Percentiles rank a stretch among this genome's conserved stretches.
Conservation (phyloP, 2,113 vertebrate genomes). For the Ia io region DNA sequence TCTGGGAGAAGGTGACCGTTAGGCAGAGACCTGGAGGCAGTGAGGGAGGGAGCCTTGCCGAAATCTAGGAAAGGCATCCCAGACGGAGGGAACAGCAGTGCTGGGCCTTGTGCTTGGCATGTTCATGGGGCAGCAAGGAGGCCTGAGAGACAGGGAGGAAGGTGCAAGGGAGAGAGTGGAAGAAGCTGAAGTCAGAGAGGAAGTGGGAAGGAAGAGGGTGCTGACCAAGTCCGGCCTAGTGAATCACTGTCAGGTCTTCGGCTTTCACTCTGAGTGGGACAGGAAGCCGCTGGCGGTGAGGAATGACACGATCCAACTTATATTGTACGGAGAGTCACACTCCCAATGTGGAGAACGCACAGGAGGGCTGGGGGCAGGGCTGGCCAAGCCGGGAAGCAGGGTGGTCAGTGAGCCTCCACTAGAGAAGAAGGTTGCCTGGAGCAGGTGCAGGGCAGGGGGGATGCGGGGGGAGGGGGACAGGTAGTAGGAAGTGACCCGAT, state of each 20-base stretch:
- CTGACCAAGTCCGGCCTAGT: not conserved
- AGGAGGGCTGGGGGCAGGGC: not conserved
- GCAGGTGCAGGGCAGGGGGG: no score
- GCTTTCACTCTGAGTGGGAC: not conserved
- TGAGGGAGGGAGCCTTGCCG: not conserved
- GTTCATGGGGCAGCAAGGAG: not conserved
- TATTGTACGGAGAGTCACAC: not conserved
- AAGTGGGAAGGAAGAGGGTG: no score
- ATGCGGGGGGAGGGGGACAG: no score
- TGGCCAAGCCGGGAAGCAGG: not conserved
- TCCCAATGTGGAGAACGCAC: not conserved
- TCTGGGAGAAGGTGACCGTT: accelerated
- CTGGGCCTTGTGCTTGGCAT: not conserved
- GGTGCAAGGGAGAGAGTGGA: not conserved
- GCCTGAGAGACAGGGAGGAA: not conserved
- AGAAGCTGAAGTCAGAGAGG: not conserved
- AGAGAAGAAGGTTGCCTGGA: not conserved
- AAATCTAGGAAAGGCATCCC: not conserved
- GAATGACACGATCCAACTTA: not conserved
- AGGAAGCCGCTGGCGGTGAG: not conserved
- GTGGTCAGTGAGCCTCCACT: accelerated
- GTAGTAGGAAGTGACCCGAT: not conserved
- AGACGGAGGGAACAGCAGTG: not conserved
- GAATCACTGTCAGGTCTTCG: not conserved
- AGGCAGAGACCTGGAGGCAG: not conserved